phyloP scores from a whole-genome alignment of 2,888 invertebrate species.

The Subacronicta megacephala region DNA sequence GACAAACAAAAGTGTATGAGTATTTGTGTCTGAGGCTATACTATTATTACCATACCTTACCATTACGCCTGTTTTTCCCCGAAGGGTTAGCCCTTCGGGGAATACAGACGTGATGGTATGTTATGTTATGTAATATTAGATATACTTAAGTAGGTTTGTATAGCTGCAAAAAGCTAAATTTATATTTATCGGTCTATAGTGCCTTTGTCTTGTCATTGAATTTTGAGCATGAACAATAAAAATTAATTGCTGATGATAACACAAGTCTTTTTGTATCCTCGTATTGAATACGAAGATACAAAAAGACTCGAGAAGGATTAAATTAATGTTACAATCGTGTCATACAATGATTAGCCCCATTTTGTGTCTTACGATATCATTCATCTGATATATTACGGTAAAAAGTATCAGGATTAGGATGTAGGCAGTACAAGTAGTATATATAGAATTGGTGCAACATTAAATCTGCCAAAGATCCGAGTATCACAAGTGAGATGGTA shows the following conservation, averaged over 20 bases:
- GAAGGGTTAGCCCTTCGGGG: no score
- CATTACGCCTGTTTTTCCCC: no score
- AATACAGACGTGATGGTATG: no score
- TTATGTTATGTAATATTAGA: no score
- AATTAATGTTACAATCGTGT: slow-evolving; percentile 36
- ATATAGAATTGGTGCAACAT: slow-evolving; percentile 36
- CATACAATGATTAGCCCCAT: slow-evolving; percentile 2
- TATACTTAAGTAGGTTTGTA: no score
- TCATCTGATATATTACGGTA: slow-evolving; percentile 7
- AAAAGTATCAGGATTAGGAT: slow-evolving; percentile 46
- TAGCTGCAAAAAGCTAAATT: no score
- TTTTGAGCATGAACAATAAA: neutral
- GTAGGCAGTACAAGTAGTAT: slow-evolving; percentile 32
- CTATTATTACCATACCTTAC: no score
- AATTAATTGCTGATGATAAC: slow-evolving; percentile 11
- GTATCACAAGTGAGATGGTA: slow-evolving; percentile 39
- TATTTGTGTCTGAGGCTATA: no score
- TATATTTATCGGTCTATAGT: no score
- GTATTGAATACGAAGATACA: neutral
- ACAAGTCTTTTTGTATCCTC: slow-evolving; percentile 3
- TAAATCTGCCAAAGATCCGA: slow-evolving; percentile 14
- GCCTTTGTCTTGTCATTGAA: no score
- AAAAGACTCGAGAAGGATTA: no score
- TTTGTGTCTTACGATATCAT: slow-evolving; percentile 15
- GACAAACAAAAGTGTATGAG: no score